Conservation (phyloP, 2,797 vertebrate species). For the Hylomyscus alleni region DNA sequence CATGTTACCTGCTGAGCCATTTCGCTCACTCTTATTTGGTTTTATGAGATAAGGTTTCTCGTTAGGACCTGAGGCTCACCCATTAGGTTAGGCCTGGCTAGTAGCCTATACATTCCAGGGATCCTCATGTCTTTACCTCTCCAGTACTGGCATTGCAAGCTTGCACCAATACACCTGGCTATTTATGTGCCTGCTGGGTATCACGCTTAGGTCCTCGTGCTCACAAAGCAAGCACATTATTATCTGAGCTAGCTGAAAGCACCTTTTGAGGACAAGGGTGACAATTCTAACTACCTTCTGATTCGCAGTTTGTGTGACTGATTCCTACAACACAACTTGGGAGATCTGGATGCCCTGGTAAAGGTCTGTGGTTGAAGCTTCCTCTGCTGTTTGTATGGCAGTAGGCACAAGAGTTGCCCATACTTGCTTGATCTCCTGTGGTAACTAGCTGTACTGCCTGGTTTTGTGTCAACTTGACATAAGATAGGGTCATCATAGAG, state of each 20-base stretch:
- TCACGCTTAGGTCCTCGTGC: background rate
- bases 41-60: background rate
- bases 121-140: background rate
- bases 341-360: background rate
- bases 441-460: background rate
- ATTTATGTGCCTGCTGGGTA: background rate
- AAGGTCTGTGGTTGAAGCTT: background rate
- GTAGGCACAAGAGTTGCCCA: background rate
- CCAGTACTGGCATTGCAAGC: background rate
- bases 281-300: background rate
- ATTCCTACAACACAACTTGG: background rate
- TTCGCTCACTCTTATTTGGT: background rate
- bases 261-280: background rate
- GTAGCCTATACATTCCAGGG: background rate
- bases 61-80: background rate
- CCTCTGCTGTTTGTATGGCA: background rate
- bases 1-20: background rate
- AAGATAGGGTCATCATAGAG: background rate
- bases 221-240: background rate
- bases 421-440: background rate
- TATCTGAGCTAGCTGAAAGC: background rate
- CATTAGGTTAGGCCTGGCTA: background rate
- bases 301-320: background rate
- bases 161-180: background rate
- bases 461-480: background rate